Conservation (phyloP, 2,113 vertebrate species). For the pig (Sus scrofa) region T2T-Sscrofa CM000823.6:11463001-11463500, state of each 20-base stretch:
- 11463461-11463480: not conserved
- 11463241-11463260: not conserved
- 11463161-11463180: not conserved
- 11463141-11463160: not conserved
- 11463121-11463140: too few relatives aligned
- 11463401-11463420: not conserved
- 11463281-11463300: not conserved
- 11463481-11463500: not conserved
- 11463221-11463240: not conserved
- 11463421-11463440: not conserved
- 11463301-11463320: not conserved
- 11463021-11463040: too few relatives aligned
- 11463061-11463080: too few relatives aligned
- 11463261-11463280: not conserved
- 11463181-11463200: not conserved
- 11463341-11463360: not conserved
- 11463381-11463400: not conserved
- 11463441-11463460: not conserved
- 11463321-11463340: not conserved
- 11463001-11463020: too few relatives aligned
- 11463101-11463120: too few relatives aligned
- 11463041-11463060: too few relatives aligned
- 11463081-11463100: too few relatives aligned
- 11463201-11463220: not conserved
- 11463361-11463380: not conserved